Evolutionary conservation across 2,888 invertebrate genomes (phyloP), one percentile per base, ranked within the genome.

Genomic region (Pheosia tremula): DNA sequence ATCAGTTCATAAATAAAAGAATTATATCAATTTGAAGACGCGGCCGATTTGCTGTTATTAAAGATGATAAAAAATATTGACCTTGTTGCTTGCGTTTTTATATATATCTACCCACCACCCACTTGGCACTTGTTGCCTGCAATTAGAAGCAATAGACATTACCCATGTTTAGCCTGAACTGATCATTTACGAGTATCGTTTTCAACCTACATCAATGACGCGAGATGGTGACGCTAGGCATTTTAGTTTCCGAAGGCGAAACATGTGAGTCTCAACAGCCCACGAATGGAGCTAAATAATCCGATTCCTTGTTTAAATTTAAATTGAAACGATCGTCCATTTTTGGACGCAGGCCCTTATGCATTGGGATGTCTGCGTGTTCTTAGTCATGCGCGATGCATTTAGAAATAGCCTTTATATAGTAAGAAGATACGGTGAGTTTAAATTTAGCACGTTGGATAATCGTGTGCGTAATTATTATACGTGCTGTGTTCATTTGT

Each of bases 251-350:
- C 58, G 37, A 58, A 55, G 13, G 37, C n/a, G 11, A 24, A 58
- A 57, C 13, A 49, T n/a, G 41, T 73, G 77, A 76, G 49, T 71
- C 79, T 75, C 63, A 60, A 58, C 38, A 52, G 47, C 52, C 59
- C 57, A 56, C 53, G 66, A 64, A 63, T 64, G 66, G 62, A 60
- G 55, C 60, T 58, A 66, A 67, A 64, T 68, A 61, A 57, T 37
- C 13, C 39, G 63, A 71, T 68, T 77, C 64, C 68, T 54, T 61
- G 64, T 75, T 73, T 75, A 73, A 73, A 73, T 69, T 63, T 74
- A 74, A 71, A 61, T 65, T 61, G 63, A 50, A 50, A 61, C 64
- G 13, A 68, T 60, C 63, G 50, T 60, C 74, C 74, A 62, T 66
- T 67, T 72, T 69, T 68, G 71, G 68, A 71, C 64, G 62, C 61